Evolutionary conservation across 2,797 vertebrate genomes (phyloP).

Genomic region (Poecilia wingei): DNA sequence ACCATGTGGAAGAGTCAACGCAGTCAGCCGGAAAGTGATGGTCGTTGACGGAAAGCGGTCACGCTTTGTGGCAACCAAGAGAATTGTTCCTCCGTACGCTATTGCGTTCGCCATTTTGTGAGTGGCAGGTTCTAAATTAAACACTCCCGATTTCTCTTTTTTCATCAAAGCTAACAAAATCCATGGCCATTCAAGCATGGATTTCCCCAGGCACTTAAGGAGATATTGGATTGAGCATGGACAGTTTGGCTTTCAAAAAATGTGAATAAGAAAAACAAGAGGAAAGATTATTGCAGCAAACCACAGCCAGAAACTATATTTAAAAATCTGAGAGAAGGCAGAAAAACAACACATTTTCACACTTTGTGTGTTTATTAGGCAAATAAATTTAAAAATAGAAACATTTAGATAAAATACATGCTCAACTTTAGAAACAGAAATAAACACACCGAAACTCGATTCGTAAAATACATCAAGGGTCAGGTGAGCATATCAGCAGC

Average conservation of each 20-base stretch:
- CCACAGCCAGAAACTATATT: not conserved
- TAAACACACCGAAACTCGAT: slow-evolving; percentile 49
- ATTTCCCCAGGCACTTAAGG: not conserved
- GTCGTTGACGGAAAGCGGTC: slow-evolving; percentile 27
- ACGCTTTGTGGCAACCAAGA: slow-evolving; percentile 51
- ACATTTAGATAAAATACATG: slow-evolving; percentile 76
- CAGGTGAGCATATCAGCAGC: slow-evolving; percentile 55
- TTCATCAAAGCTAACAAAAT: not conserved
- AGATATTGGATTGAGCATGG: not conserved
- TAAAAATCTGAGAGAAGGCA: not conserved
- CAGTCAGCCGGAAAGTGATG: slow-evolving; percentile 66
- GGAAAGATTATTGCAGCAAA: not conserved
- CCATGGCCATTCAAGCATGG: not conserved
- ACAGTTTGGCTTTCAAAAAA: not conserved
- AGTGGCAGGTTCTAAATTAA: not conserved
- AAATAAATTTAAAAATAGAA: slow-evolving; percentile 77
- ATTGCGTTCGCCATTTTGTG: not conserved
- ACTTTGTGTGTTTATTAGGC: slow-evolving; percentile 66
- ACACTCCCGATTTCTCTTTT: not conserved
- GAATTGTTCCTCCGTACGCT: not conserved
- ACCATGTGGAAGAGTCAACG: slow-evolving; percentile 71
- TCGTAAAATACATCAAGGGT: slow-evolving; percentile 54
- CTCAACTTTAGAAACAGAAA: slow-evolving; percentile 55
- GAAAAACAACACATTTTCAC: not conserved
- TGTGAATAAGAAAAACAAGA: not conserved